Conservation (phyloP, 2,113 vertebrate genomes). For the Triplophysa tibetana region DNA sequence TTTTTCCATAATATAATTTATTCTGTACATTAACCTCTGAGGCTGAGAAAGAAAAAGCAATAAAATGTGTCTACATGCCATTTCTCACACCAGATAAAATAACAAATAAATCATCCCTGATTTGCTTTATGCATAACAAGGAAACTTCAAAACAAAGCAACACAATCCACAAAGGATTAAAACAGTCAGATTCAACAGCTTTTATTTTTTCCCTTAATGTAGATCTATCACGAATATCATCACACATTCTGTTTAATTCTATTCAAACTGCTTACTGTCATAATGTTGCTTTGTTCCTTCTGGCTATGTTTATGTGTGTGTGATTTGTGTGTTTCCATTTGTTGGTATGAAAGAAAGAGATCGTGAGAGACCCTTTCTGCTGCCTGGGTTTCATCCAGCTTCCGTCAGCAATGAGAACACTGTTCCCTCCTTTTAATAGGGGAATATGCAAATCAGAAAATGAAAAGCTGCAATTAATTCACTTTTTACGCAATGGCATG, state of each 20-base stretch:
- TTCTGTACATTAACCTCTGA: neutral
- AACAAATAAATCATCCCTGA: neutral
- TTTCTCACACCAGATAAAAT: neutral
- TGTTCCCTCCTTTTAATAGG: constrained; percentile 23
- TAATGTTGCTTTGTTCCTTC: neutral
- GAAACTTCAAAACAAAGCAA: neutral
- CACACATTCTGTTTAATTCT: neutral
- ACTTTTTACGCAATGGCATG: constrained; percentile 49
- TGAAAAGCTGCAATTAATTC: constrained; percentile 52
- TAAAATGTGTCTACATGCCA: neutral
- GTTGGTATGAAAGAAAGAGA: constrained; percentile 4
- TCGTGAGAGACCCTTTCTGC: constrained; percentile 29
- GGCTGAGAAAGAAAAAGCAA: neutral
- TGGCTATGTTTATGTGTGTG: constrained; percentile 32
- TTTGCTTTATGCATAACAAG: neutral
- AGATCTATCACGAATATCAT: neutral
- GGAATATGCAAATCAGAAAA: constrained; percentile 50
- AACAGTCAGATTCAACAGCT: neutral
- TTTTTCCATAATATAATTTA: neutral
- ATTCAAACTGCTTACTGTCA: neutral
- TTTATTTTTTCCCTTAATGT: neutral
- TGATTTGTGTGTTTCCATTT: neutral
- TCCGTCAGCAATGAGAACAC: constrained; percentile 69
- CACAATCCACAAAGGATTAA: constrained; percentile 13
- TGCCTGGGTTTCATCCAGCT: constrained; percentile 83